phyloP scores from a whole-genome alignment of 2,888 invertebrate species.

The Micoletzkya japonica region DNA sequence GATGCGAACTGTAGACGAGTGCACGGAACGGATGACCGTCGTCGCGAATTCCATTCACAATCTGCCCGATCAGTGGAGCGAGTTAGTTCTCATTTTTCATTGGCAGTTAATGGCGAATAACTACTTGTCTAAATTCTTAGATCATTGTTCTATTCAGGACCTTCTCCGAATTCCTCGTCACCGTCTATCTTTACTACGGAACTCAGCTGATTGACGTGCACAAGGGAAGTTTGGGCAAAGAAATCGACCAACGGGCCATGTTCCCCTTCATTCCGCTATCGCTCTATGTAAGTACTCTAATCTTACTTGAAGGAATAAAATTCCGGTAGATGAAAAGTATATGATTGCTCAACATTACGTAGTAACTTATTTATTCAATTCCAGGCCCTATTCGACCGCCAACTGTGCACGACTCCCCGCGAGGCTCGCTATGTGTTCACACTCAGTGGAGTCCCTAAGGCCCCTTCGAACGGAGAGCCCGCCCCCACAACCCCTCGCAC shows the following conservation, averaged over 20 bases:
- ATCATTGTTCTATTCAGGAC: slow-evolving; percentile 27
- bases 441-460: too few species aligned
- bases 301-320: background rate
- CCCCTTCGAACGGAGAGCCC: background rate
- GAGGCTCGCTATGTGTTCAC: slow-evolving; percentile 38
- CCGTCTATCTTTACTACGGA: slow-evolving; percentile 51
- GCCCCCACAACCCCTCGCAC: background rate
- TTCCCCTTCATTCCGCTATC: slow-evolving; percentile 48
- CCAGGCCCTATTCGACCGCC: slow-evolving; percentile 39
- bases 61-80: slow-evolving; percentile 50
- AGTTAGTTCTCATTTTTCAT: slow-evolving; percentile 13
- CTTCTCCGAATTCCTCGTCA: slow-evolving; percentile 44
- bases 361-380: background rate
- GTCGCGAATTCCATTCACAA: slow-evolving; percentile 64
- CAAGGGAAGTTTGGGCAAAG: slow-evolving; percentile 32
- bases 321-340: background rate
- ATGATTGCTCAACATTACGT: background rate
- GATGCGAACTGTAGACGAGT: slow-evolving; percentile 33
- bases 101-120: background rate
- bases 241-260: slow-evolving; percentile 34
- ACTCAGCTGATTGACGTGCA: slow-evolving; percentile 42
- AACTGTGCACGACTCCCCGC: slow-evolving; percentile 38
- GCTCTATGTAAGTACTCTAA: slow-evolving; percentile 41
- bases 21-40: slow-evolving; percentile 64
- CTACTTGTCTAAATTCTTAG: background rate